Conservation (phyloP, 1,140 invertebrate species). For the Penaeus chinensis region DNA sequence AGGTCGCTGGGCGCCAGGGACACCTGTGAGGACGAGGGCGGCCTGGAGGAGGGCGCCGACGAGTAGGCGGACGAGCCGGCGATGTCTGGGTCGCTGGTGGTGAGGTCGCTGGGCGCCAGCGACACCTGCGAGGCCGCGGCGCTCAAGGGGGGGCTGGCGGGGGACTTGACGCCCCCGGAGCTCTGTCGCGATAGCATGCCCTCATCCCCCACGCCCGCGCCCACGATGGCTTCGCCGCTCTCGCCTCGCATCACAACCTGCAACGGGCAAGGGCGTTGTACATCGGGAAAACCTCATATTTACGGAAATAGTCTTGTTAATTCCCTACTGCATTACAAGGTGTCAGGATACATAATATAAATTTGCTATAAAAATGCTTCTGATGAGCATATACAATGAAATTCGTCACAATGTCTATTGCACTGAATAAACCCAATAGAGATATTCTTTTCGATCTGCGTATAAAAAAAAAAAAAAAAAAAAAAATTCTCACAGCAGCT, state of each 20-base stretch:
- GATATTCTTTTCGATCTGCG: too few species aligned
- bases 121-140: slow-evolving; percentile 58
- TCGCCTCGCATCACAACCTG: slow-evolving; percentile 48
- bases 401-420: too few species aligned
- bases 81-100: slow-evolving; percentile 53
- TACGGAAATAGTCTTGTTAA: too few species aligned
- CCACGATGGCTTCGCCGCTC: slow-evolving; percentile 48
- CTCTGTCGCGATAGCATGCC: not conserved
- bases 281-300: not conserved
- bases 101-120: slow-evolving; percentile 52
- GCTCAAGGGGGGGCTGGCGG: slow-evolving; percentile 53
- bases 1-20: slow-evolving; percentile 24
- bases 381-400: too few species aligned
- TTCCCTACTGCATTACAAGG: too few species aligned
- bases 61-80: slow-evolving; percentile 44
- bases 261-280: not conserved
- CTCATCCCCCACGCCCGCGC: slow-evolving; percentile 15
- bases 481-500: too few species aligned
- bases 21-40: slow-evolving; percentile 41
- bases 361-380: too few species aligned
- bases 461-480: too few species aligned
- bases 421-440: too few species aligned
- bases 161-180: slow-evolving; percentile 1
- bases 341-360: too few species aligned
- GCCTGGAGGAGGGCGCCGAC: slow-evolving; percentile 39